Evolutionary conservation across 2,888 invertebrate species (phyloP).

Genomic region (Tachystola acroxantha): DNA sequence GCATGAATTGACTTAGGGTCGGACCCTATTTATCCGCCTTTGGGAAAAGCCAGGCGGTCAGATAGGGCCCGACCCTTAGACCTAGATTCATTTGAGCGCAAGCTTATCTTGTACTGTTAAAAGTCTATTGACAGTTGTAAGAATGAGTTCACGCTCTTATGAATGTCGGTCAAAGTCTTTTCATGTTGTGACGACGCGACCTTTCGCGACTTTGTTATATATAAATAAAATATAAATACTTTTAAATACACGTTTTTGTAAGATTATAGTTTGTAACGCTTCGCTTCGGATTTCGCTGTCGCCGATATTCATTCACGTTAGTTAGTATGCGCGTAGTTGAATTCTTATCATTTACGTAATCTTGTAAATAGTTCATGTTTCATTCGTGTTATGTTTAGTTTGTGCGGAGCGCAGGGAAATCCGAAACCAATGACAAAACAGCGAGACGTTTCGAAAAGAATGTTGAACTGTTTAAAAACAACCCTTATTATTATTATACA

Average conservation of each 20-base stretch:
- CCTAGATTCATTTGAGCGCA: too few relatives aligned
- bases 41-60: too few relatives aligned
- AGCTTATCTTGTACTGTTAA: too few relatives aligned
- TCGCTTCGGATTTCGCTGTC: conserved; percentile 41
- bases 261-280: conserved; percentile 27
- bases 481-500: conserved; percentile 25
- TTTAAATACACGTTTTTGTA: conserved; percentile 21
- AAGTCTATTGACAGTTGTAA: too few relatives aligned
- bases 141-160: too few relatives aligned
- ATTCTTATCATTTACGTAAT: conserved; percentile 21
- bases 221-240: conserved; percentile 18
- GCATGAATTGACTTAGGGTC: too few relatives aligned
- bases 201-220: conserved; percentile 11
- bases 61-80: too few relatives aligned
- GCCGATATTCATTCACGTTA: conserved; percentile 30
- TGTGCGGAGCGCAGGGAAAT: conserved; percentile 26
- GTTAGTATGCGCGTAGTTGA: conserved; percentile 45
- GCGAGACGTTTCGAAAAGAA: conserved; percentile 12
- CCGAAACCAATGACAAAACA: conserved; percentile 22
- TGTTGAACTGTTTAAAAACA: conserved; percentile 20
- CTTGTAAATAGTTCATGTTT: conserved; percentile 33
- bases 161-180: not conserved
- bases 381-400: conserved; percentile 29
- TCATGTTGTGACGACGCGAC: not conserved
- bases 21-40: too few relatives aligned